Percentiles rank a stretch among this genome's conserved stretches.
Conservation (phyloP, 53 echinoderm and acorn worm species). For the Arbacia lixula region DNA sequence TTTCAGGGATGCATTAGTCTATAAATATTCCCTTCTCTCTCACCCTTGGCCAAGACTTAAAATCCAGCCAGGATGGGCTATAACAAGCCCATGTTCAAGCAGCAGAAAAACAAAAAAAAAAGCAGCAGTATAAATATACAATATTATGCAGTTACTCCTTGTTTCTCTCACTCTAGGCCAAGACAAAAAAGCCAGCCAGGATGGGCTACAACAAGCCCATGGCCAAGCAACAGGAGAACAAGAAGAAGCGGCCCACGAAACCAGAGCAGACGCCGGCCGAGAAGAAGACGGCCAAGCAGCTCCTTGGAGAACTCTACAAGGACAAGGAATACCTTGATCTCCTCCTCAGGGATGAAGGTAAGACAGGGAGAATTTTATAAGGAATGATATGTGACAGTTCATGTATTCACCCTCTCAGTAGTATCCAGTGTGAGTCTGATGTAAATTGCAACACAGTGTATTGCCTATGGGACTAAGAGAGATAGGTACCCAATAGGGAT, state of each 20-base stretch:
- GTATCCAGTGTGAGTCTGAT: too few species aligned
- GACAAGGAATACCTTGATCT: constrained; percentile 93
- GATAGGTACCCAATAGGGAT: too few species aligned
- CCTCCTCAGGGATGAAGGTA: constrained; percentile 89
- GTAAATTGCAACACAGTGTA: too few species aligned
- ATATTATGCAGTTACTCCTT: neutral
- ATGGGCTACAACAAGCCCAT: constrained; percentile 95
- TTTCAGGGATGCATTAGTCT: too few species aligned
- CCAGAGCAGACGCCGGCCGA: constrained; percentile 79
- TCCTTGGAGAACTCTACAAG: constrained; percentile 91
- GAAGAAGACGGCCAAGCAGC: constrained; percentile 91
- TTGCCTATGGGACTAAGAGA: too few species aligned
- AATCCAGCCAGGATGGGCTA: constrained; percentile 86
- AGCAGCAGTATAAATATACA: too few species aligned
- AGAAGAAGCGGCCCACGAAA: constrained; percentile 81
- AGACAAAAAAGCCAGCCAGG: constrained; percentile 76
- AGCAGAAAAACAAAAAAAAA: constrained; percentile 88
- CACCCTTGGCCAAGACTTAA: constrained; percentile 58
- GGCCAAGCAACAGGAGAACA: constrained; percentile 84
- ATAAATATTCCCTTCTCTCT: neutral
- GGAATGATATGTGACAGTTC: too few species aligned
- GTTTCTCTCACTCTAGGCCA: constrained; percentile 14
- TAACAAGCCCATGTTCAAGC: constrained; percentile 90
- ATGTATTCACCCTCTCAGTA: too few species aligned
- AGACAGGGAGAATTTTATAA: neutral